Conservation (phyloP, 2,888 invertebrate species). For the Epistrophe eligans region DNA sequence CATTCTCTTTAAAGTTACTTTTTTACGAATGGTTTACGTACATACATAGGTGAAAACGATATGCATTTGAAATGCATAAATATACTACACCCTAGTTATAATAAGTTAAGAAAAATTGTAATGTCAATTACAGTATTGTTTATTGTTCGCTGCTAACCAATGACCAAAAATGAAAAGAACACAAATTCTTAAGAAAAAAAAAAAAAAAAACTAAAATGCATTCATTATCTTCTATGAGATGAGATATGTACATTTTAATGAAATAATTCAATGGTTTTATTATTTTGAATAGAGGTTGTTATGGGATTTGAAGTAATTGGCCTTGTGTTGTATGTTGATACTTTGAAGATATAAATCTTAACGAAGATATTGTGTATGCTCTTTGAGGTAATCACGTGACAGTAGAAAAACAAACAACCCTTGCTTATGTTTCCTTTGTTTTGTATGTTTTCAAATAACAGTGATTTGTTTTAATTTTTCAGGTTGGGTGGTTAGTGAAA, state of each 20-base stretch:
- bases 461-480: not conserved
- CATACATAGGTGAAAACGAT: conserved; percentile 16
- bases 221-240: conserved; percentile 17
- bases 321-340: conserved; percentile 25
- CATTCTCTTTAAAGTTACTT: conserved; percentile 13
- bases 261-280: conserved; percentile 34
- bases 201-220: not conserved
- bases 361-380: conserved; percentile 66
- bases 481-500: too few relatives aligned
- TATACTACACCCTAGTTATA: not conserved
- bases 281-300: conserved; percentile 66
- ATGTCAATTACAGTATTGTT: conserved; percentile 20
- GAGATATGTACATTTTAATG: conserved; percentile 17
- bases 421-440: conserved; percentile 9
- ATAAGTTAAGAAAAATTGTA: conserved; percentile 16
- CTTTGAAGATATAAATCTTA: conserved; percentile 70
- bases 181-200: conserved; percentile 11
- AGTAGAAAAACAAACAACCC: conserved; percentile 46
- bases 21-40: conserved; percentile 13
- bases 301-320: conserved; percentile 68
- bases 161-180: not conserved
- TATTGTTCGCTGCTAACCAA: conserved; percentile 9
- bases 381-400: conserved; percentile 49
- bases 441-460: not conserved
- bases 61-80: conserved; percentile 8